Evolutionary conservation across 2,888 invertebrate genomes (phyloP).

Genomic region (Caenorhabditis doughertyi): DNA sequence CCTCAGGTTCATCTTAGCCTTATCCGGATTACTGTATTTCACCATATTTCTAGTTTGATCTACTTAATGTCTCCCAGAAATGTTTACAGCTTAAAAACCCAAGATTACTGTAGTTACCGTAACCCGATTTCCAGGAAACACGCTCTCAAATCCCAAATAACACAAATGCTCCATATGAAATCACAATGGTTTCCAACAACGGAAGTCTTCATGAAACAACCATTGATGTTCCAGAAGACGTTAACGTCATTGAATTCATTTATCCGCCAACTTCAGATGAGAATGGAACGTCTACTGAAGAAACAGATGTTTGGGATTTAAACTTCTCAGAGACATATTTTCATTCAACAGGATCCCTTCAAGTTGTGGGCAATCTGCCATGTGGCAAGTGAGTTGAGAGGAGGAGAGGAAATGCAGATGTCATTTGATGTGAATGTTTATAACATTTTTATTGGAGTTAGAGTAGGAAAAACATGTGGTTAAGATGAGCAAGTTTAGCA

Average conservation of each 20-base stretch:
- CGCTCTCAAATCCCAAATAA: not conserved
- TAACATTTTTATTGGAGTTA: not conserved
- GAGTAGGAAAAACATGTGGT: not conserved
- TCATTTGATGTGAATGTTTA: no score
- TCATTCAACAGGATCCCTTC: slow-evolving; percentile 23
- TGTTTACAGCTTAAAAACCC: not conserved
- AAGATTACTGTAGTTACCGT: not conserved
- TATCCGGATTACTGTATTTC: no score
- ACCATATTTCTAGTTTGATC: not conserved
- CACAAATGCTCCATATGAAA: not conserved
- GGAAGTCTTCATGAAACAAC: slow-evolving; percentile 33
- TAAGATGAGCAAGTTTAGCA: slow-evolving; percentile 8
- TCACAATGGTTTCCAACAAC: slow-evolving; percentile 4
- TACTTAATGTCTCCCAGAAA: not conserved
- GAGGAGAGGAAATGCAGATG: not conserved
- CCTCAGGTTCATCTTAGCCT: no score
- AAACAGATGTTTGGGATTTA: slow-evolving; percentile 35
- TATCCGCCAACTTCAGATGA: slow-evolving; percentile 7
- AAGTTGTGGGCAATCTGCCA: slow-evolving; percentile 52
- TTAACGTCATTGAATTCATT: slow-evolving; percentile 29
- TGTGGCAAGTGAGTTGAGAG: slow-evolving; percentile 46
- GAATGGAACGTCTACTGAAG: slow-evolving; percentile 21
- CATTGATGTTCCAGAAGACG: slow-evolving; percentile 44
- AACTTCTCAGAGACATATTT: slow-evolving; percentile 35
- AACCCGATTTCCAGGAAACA: not conserved